Percentiles rank a stretch among this genome's conserved stretches.
Evolutionary conservation across 2,113 vertebrate genomes (phyloP).

Genomic region (Phyllopteryx taeniolatus): DNA sequence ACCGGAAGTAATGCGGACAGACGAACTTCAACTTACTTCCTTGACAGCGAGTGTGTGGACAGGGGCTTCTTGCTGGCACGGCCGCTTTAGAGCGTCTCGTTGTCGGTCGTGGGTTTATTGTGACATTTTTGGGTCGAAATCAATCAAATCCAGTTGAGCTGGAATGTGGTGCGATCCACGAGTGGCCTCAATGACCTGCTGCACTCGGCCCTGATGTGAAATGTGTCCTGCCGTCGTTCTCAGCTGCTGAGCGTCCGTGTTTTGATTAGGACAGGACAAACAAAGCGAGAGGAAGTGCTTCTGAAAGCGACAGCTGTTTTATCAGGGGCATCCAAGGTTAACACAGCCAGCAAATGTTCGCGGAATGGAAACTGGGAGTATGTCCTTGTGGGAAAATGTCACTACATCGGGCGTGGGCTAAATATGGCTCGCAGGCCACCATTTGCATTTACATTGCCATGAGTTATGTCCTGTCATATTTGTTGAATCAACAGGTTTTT

Average conservation of each 20-base stretch:
- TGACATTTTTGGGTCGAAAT: background rate
- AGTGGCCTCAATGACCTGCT: constrained; percentile 19
- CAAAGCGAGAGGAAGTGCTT: background rate
- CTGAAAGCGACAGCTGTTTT: background rate
- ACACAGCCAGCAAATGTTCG: background rate
- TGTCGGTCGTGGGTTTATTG: too few species aligned
- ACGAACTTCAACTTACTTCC: too few species aligned
- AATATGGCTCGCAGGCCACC: background rate
- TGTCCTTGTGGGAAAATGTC: background rate
- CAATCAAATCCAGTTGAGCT: background rate
- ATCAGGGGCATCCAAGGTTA: background rate
- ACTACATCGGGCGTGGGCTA: too few species aligned
- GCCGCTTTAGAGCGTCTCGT: too few species aligned
- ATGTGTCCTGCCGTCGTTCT: constrained; percentile 44
- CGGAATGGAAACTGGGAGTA: background rate
- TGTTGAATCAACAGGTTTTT: background rate
- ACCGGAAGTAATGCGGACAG: too few species aligned
- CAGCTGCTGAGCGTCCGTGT: constrained; percentile 45
- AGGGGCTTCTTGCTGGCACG: too few species aligned
- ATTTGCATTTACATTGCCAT: too few species aligned
- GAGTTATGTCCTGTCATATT: background rate
- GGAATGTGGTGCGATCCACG: background rate
- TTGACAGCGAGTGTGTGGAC: too few species aligned
- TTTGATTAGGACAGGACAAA: constrained; percentile 42
- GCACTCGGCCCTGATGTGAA: constrained; percentile 45